Conservation (phyloP, 2,888 invertebrate species). For the Hoplodrina blanda region DNA sequence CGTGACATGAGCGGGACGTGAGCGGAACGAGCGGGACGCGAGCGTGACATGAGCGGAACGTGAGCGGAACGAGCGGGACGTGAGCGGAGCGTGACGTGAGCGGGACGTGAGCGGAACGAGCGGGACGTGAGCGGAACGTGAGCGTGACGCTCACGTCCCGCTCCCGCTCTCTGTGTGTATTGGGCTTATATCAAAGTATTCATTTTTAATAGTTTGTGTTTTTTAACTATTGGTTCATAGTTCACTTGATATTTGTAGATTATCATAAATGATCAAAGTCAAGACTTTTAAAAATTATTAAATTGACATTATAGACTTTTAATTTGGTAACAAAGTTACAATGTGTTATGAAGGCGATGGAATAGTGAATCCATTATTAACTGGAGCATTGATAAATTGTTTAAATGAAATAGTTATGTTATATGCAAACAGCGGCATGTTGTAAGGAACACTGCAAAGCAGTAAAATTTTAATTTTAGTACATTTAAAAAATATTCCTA, state of each 20-base stretch:
- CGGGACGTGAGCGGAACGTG: too few species aligned
- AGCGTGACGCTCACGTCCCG: too few species aligned
- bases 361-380: conserved; percentile 3
- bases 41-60: too few species aligned
- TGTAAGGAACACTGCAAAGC: conserved; percentile 41
- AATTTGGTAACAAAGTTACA: conserved; percentile 51
- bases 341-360: conserved; percentile 8
- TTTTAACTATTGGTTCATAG: conserved; percentile 35
- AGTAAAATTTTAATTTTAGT: conserved; percentile 20
- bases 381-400: neutral
- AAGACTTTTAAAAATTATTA: conserved; percentile 36
- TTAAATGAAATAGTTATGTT: conserved; percentile 17
- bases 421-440: conserved; percentile 12
- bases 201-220: conserved; percentile 10
- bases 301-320: conserved; percentile 26
- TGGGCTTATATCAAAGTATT: neutral
- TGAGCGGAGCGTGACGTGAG: too few species aligned
- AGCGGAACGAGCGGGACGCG: too few species aligned
- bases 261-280: conserved; percentile 15
- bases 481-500: conserved; percentile 4
- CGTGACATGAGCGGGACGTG: too few species aligned
- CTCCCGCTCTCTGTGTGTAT: too few species aligned
- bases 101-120: too few species aligned
- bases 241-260: conserved; percentile 27
- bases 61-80: too few species aligned